Evolutionary conservation across 2,113 vertebrate genomes (phyloP).

Genomic region (Nycticebus coucang): DNA sequence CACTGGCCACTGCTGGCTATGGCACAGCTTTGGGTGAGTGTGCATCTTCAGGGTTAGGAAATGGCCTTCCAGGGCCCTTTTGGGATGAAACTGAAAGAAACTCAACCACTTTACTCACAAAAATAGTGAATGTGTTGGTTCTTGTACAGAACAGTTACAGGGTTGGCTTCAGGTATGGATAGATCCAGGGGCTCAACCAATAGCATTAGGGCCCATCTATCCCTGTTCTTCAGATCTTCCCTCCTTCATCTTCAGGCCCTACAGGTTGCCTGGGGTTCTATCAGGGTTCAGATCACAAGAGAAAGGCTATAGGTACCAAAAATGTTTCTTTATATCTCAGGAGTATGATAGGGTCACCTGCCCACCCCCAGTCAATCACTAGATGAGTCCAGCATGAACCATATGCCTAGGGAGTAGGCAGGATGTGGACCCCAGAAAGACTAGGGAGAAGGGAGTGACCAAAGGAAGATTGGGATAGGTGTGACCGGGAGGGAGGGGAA

Average conservation of each 20-base stretch:
- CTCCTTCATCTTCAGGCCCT: background rate
- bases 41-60: background rate
- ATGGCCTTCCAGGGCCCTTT: background rate
- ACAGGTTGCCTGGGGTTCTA: background rate
- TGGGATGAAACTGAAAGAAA: background rate
- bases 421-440: background rate
- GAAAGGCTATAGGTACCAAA: background rate
- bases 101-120: background rate
- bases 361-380: background rate
- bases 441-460: background rate
- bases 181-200: background rate
- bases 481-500: background rate
- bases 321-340: background rate
- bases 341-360: background rate
- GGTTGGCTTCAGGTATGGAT: background rate
- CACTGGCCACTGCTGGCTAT: constrained; percentile 93
- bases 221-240: background rate
- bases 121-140: background rate
- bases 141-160: background rate
- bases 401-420: background rate
- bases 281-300: background rate
- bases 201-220: background rate
- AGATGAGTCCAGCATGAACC: background rate
- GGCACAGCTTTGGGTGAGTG: constrained; percentile 91
- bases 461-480: background rate